These are phyloP conservation scores for Amblyraja radiata DNA, from an alignment of 2,797 vertebrate species.

Conservation along the genomic window DNA sequence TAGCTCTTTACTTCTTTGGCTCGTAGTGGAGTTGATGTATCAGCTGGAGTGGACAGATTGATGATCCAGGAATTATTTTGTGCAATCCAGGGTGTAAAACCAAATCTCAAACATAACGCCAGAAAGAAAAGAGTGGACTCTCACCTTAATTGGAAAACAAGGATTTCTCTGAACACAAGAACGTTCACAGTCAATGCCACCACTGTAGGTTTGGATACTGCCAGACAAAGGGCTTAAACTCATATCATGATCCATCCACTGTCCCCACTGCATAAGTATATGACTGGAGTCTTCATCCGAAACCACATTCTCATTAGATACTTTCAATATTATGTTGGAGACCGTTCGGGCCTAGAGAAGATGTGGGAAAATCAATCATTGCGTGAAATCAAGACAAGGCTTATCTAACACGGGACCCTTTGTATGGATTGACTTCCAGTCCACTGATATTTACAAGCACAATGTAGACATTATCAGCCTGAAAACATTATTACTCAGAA, in stretches of 20 bases:
- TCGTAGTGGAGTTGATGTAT: no score
- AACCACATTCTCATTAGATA: fast-evolving
- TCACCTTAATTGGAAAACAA: conserved; percentile 63
- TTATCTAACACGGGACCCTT: neutral
- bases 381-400: neutral
- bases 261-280: neutral
- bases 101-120: neutral
- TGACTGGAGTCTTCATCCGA: fast-evolving
- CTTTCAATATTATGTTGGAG: neutral
- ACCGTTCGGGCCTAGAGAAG: neutral
- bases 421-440: neutral
- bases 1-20: no score
- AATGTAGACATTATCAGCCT: neutral
- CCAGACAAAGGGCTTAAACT: neutral
- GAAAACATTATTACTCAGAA: neutral
- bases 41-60: neutral
- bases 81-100: neutral
- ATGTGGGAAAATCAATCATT: neutral
- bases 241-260: fast-evolving
- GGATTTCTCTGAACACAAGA: conserved; percentile 53
- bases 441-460: neutral
- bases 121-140: neutral
- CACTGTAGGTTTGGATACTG: conserved; percentile 47
- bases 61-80: neutral
- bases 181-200: conserved; percentile 46